A percentile compares a stretch with the other conserved stretches of the same genome.
Evolutionary conservation across 2,113 vertebrate species (phyloP).

Genomic region (Malurus alboscapulatus): DNA sequence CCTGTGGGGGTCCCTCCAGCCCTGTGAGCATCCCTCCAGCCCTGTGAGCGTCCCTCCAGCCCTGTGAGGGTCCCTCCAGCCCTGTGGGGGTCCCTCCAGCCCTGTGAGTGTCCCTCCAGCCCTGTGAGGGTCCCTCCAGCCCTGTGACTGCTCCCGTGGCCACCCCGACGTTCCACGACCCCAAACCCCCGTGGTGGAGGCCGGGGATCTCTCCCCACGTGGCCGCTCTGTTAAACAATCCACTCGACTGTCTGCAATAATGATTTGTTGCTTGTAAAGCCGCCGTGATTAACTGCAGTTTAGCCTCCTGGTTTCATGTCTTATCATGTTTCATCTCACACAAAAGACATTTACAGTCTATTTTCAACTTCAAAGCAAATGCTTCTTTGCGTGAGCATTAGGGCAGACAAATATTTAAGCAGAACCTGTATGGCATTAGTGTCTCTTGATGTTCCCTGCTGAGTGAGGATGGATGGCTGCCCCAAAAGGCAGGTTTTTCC

Average conservation of each 20-base stretch:
- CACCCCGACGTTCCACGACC: accelerated
- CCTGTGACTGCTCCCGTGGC: accelerated
- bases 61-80: too few species aligned
- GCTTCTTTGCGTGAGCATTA: constrained; percentile 44
- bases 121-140: neutral
- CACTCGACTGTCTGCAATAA: neutral
- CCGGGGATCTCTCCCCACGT: neutral
- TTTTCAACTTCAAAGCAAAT: constrained; percentile 72
- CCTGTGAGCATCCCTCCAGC: too few species aligned
- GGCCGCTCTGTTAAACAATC: neutral
- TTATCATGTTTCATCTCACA: constrained; percentile 68
- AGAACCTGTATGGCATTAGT: constrained; percentile 54
- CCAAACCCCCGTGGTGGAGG: accelerated
- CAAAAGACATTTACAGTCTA: constrained; percentile 60
- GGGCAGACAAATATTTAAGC: constrained; percentile 70
- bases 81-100: too few species aligned
- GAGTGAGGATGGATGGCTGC: constrained; percentile 62
- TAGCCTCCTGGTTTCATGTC: constrained; percentile 67
- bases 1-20: accelerated
- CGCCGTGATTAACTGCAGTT: constrained; percentile 54
- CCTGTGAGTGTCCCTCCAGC: neutral
- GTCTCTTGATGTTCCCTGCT: constrained; percentile 48
- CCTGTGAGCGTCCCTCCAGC: too few species aligned
- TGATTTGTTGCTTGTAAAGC: constrained; percentile 66
- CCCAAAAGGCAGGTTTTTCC: constrained; percentile 55